Conservation (phyloP, 37 sponge, comb jelly and placozoan species). For the Petrosia ficiformis region DNA sequence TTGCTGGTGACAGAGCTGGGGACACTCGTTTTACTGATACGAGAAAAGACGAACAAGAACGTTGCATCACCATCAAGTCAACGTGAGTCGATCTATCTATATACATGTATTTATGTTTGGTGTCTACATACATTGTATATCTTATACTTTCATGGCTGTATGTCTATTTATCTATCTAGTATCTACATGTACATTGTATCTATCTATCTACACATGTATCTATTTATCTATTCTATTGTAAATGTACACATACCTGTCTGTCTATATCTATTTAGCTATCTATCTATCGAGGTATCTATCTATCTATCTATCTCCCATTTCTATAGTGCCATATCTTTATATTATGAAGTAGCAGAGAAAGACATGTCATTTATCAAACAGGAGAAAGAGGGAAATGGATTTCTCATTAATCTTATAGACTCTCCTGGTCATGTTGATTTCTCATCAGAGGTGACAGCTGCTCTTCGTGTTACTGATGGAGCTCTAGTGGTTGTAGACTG, state of each 20-base stretch:
- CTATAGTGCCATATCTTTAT: constrained; percentile 87
- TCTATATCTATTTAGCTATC: too few relatives aligned
- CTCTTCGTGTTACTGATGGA: constrained; percentile 97
- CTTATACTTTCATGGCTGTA: too few relatives aligned
- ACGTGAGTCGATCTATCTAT: constrained; percentile 63
- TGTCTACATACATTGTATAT: too few relatives aligned
- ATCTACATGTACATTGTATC: too few relatives aligned
- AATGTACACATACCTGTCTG: too few relatives aligned
- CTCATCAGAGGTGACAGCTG: constrained; percentile 97
- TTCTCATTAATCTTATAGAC: constrained; percentile 98
- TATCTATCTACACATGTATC: too few relatives aligned
- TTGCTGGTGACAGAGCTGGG: constrained; percentile 89
- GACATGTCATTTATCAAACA: constrained; percentile 79
- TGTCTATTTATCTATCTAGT: too few relatives aligned
- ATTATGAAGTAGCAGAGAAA: constrained; percentile 87
- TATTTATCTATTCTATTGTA: too few relatives aligned
- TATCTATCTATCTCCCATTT: neutral
- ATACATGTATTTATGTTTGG: neutral
- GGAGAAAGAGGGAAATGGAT: constrained; percentile 86
- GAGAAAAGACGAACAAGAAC: constrained; percentile 96
- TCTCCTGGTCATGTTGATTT: constrained; percentile 99
- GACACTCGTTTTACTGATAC: constrained; percentile 98
- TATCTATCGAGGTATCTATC: too few relatives aligned
- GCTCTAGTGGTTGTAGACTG: constrained; percentile 99
- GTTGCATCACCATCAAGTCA: constrained; percentile 99